Evolutionary conservation across 2,888 invertebrate species (phyloP), one percentile per base, ranked within the genome.

Genomic region (Perizoma flavofasciatum): DNA sequence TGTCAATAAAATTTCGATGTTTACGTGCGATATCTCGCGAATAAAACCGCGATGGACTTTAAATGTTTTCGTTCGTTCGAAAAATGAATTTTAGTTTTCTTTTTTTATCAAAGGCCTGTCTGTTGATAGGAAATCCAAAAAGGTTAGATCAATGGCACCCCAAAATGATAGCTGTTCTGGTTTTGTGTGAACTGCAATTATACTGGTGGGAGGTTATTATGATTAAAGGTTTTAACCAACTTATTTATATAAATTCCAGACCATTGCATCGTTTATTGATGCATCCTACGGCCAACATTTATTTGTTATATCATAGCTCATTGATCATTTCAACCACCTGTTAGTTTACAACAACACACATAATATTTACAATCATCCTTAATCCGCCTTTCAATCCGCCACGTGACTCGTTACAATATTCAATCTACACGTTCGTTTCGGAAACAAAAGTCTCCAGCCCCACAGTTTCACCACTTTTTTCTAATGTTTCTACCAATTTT

Each of bases 1-100:
- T 75, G 83, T 87, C 87, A 87, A 88, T 89, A 88, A 88, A 86
- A 86, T 83, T 84, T 83, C 22, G 82, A 87, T 86, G 81, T 86
- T 86, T 86, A 86, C 86, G 71, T 68, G 76, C 78, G 81, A 83
- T 87, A 86, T 83, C 82, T 79, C 73, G 73, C 75, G 79, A 80
- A 85, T 74, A 82, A 81, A 84, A 80, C 77, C 75, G 71, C 74
- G 67, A 66, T 71, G 68, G 79, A 76, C 76, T 79, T 77, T 78
- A 75, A 77, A 74, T 76, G 76, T 69, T 77, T 47, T 43, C 56
- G 52, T 75, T 74, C 72, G 70, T 77, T 73, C 71, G 73, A 74
- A 83, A 83, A 81, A 81, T 78, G 74, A 77, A 74, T 79, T 79
- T 80, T 60, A 57, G 49, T 44, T 62, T 50, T 54, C 61, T 59